A percentile compares a stretch with the other conserved stretches of the same genome.
Conservation (phyloP, 1,140 invertebrate genomes). For the Pseudomyrmex pallidus region DNA sequence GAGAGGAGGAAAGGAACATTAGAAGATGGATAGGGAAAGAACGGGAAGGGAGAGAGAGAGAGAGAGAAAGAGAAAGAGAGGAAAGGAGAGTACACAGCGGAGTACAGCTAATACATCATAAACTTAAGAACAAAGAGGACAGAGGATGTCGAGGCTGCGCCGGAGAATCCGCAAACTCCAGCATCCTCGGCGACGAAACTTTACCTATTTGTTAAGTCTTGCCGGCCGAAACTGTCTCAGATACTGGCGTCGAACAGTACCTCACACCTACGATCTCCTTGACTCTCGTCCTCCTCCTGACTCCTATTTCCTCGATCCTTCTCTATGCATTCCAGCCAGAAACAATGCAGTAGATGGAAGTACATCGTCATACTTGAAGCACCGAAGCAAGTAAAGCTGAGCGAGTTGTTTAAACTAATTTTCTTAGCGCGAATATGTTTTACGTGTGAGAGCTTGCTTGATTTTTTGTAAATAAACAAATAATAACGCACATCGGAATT, state of each 20-base stretch:
- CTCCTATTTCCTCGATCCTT: conserved; percentile 39
- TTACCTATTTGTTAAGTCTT: conserved; percentile 86
- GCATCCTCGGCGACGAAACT: conserved; percentile 80
- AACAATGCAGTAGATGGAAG: conserved; percentile 45
- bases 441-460: not conserved
- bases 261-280: conserved; percentile 73
- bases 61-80: conserved; percentile 67
- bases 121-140: conserved; percentile 84
- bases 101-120: conserved; percentile 85
- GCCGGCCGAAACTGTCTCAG: conserved; percentile 83
- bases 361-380: conserved; percentile 9
- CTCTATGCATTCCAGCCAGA: conserved; percentile 57
- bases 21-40: conserved; percentile 59
- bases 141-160: conserved; percentile 81
- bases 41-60: conserved; percentile 65
- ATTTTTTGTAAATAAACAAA: not conserved
- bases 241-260: conserved; percentile 80
- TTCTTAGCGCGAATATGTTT: not conserved
- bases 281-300: conserved; percentile 60
- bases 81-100: conserved; percentile 66
- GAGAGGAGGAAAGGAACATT: conserved; percentile 19
- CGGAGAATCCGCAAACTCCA: conserved; percentile 77
- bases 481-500: not conserved
- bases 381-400: conserved; percentile 35
- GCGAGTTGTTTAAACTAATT: not conserved